phyloP scores from a whole-genome alignment of 2,797 vertebrate genomes.

The Smutsia temminckii region DNA sequence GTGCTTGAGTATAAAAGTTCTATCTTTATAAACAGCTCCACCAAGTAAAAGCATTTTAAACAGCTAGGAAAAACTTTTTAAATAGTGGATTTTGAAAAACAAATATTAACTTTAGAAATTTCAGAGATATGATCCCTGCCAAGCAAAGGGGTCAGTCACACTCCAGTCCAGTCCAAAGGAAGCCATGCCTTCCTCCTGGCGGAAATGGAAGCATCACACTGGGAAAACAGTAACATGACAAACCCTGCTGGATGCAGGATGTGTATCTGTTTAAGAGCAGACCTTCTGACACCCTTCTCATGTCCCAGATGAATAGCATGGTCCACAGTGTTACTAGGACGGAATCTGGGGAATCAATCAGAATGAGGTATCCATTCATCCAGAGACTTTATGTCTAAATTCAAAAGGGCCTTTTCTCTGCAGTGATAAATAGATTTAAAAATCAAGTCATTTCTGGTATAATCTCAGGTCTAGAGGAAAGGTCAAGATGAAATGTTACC shows the following conservation, averaged over 20 bases:
- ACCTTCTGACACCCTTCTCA: neutral
- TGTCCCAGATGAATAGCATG: neutral
- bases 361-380: neutral
- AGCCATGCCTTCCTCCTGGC: neutral
- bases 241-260: neutral
- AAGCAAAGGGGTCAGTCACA: neutral
- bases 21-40: neutral
- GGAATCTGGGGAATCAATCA: neutral
- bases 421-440: constrained; percentile 48
- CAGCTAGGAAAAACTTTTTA: constrained; percentile 11
- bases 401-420: constrained; percentile 50
- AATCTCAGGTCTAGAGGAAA: constrained; percentile 59
- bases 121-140: neutral
- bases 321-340: neutral
- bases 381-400: constrained; percentile 52
- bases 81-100: neutral
- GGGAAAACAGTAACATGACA: neutral
- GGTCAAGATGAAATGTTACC: constrained; percentile 66
- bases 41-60: neutral
- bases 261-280: neutral
- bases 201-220: neutral
- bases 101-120: constrained; percentile 23
- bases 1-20: neutral
- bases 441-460: constrained; percentile 56
- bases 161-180: neutral